Conservation (phyloP, 2,113 vertebrate species). For the Thalassarche chlororhynchos region DNA sequence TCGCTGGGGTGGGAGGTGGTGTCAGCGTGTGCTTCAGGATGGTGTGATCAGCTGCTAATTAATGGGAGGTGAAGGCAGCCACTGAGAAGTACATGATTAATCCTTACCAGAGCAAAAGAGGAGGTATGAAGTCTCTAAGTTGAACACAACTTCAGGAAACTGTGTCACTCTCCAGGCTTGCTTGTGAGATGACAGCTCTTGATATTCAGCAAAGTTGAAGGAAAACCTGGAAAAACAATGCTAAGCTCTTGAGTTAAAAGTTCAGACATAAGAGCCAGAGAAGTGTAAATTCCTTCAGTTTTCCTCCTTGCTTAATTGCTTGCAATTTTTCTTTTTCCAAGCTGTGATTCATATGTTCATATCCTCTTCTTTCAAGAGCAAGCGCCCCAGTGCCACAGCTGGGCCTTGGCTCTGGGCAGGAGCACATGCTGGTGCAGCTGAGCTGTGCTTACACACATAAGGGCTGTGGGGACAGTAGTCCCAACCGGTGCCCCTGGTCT, state of each 20-base stretch:
- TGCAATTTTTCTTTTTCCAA: background rate
- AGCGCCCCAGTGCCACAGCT: background rate
- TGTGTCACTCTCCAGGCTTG: background rate
- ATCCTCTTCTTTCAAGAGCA: background rate
- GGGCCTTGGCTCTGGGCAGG: background rate
- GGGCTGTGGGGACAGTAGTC: too few relatives aligned
- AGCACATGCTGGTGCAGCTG: fast-evolving
- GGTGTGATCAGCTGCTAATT: background rate
- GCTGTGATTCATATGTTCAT: background rate
- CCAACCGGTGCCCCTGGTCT: background rate
- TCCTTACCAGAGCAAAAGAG: background rate
- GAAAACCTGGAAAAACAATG: background rate
- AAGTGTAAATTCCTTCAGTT: background rate
- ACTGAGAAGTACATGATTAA: background rate
- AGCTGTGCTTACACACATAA: background rate
- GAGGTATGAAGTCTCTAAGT: background rate
- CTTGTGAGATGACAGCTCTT: background rate
- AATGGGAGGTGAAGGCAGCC: background rate
- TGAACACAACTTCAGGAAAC: background rate
- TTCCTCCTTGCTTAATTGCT: background rate
- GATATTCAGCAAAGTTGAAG: background rate
- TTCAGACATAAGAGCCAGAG: background rate
- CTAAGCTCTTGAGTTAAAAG: background rate
- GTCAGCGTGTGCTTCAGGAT: background rate
- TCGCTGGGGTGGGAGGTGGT: background rate